Base-by-base conservation (phyloP, 2,113 vertebrate species). In the Oreochromis spilurus region DNA sequence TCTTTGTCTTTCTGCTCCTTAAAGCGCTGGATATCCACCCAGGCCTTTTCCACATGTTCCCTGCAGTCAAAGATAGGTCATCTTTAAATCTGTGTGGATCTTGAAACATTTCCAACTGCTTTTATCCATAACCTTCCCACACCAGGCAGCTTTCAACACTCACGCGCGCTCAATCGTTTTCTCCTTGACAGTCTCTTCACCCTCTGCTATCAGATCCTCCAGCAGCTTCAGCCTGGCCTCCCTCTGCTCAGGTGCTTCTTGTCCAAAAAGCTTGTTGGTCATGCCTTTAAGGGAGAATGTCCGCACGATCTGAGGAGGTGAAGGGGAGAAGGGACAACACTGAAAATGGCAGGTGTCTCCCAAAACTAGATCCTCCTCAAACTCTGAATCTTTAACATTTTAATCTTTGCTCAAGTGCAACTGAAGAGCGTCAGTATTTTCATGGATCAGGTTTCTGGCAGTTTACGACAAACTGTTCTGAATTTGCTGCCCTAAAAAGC, bases 231-330 rank as follows among this genome's bases (percentile, higher is more conserved):
- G 95, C 77, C 97, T 96, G 90, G 97, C 96, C 95, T 99, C 98
- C 87, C 98, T 97, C 92, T 98, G 98, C 95, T 99, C 98, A 1
- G 98, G 97, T 5, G 97, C 97, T 94, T 99, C 98, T 89, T 99
- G 98, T 43, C 98, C 98, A 9, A 99, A 99, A 19, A 99, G 97
- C 92, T 99, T 99, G 94, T 97, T 98, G 89, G 98, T 99, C 97
- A 99, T 97, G 14, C 98, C 98, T 89, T 99, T 99, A 75, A 99
- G 93, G 50, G 98, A 99, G 94, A 99, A 99, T 0, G 98, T 98
- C 88, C 97, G 96, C 78, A 99, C 96, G 4, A 97, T 98, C 98
- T 99, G 90, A 84, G 94, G 45, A 19, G 84, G 79, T 34, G 8
- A 53, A 80, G 24, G 24, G 17, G 36, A 72, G 2, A 34, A 50